Percentiles rank a stretch among this genome's conserved stretches.
phyloP scores from a whole-genome alignment of 1,140 invertebrate genomes.

The Micrasema minimum region DNA sequence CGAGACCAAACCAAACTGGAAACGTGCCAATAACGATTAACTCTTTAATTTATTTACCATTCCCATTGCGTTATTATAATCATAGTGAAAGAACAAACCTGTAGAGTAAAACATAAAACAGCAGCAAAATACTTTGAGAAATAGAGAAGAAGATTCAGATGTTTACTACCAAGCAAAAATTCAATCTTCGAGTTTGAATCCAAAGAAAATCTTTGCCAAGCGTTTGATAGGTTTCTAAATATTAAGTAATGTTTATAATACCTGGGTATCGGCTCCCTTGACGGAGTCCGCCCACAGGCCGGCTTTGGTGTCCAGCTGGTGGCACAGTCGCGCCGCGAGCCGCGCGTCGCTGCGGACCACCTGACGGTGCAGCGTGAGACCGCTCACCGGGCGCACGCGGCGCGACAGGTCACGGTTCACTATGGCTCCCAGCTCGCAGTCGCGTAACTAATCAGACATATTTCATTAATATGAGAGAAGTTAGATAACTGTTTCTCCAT shows the following conservation, averaged over 20 bases:
- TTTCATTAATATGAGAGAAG: slow-evolving; percentile 13
- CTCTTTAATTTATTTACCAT: no score
- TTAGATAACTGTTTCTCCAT: neutral
- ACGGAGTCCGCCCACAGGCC: slow-evolving; percentile 77
- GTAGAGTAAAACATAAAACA: no score
- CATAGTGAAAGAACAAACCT: no score
- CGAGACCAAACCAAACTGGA: slow-evolving; percentile 81
- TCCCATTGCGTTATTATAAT: no score
- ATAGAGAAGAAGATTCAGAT: no score
- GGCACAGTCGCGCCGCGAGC: slow-evolving; percentile 93
- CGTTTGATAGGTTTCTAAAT: no score
- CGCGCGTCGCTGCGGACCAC: slow-evolving; percentile 94
- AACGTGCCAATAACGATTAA: no score
- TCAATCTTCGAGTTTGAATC: no score
- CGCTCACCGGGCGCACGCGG: slow-evolving; percentile 91
- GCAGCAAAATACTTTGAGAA: no score
- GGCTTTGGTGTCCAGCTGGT: slow-evolving; percentile 89
- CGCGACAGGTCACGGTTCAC: slow-evolving; percentile 93
- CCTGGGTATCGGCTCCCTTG: slow-evolving; percentile 45
- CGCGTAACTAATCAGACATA: slow-evolving; percentile 80
- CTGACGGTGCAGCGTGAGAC: slow-evolving; percentile 90
- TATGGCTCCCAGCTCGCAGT: slow-evolving; percentile 94
- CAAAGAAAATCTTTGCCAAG: no score
- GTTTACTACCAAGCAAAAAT: no score
- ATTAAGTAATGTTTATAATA: no score